Conservation (phyloP, 1,140 invertebrate species). For the Camponotus floridanus region DNA sequence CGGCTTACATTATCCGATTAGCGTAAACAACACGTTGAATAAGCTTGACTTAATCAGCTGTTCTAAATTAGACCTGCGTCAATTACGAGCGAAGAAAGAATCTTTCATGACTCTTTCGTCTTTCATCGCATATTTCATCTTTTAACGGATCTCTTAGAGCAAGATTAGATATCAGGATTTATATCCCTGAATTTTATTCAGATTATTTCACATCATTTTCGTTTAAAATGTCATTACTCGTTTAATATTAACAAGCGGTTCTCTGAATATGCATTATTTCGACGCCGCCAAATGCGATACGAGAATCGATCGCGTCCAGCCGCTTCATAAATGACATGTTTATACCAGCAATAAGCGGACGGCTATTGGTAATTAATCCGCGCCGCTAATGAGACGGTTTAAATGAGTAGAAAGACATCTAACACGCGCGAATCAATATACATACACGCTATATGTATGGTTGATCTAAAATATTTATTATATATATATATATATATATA, state of each 20-base stretch:
- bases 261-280: conserved; percentile 22
- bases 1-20: conserved; percentile 14
- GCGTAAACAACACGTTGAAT: conserved; percentile 7
- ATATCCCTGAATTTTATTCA: conserved; percentile 23
- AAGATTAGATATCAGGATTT: conserved; percentile 4
- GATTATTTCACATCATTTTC: background rate
- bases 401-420: conserved; percentile 19
- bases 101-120: background rate
- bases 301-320: conserved; percentile 36
- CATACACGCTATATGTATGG: background rate
- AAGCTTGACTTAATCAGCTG: conserved; percentile 24
- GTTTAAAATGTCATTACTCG: conserved; percentile 4
- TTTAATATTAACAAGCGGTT: conserved; percentile 36
- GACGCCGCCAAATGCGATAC: conserved; percentile 20
- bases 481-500: no score
- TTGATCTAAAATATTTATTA: no score
- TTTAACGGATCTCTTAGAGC: background rate
- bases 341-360: conserved; percentile 30
- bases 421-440: background rate
- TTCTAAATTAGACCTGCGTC: conserved; percentile 1
- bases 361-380: conserved; percentile 43
- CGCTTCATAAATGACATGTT: conserved; percentile 43
- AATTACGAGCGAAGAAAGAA: background rate
- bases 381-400: conserved; percentile 39
- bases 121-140: background rate